Evolutionary conservation across 64 coral and sea anemone species (phyloP), one percentile per base, ranked within the genome.

Genomic region (Stichodactyla helianthus): DNA sequence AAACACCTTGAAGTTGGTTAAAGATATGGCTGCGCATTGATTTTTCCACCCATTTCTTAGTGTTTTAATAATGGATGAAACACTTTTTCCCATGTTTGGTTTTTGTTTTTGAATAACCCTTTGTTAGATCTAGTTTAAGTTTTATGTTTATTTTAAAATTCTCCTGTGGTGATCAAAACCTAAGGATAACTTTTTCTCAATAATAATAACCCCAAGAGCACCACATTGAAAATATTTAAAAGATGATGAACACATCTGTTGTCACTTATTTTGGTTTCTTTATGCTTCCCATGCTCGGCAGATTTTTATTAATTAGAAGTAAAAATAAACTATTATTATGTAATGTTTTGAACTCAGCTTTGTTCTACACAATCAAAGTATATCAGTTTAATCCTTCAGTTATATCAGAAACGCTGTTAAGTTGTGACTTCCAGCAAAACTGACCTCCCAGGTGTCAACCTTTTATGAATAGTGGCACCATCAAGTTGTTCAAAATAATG

Each of bases 401-500:
- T 10, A 23, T 74, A 74, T 27, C 68, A 27, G 27, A 74, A 74
- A 23, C 31, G 68, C 26, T 74, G 68, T 27, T n/a, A 74, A 74
- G n/a, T 74, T 74, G 25, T 0, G 1, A 11, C 1, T 74, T n/a
- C 25, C 25, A 74, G 10, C 2, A 53, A 81, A 81, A 81, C n/a
- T 54, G 18, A 16, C 78, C 2, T 51, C 53, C 78, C 78, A 81
- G 78, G 78, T 81, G 78, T 51, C 26, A 8, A 54, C 5, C 9
- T 51, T 17, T 44, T 12, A 81, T 81, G n/a, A 81, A 81, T 81
- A 20, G 78, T 52, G 50, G 16, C 78, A 81, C 78, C 78, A 51
- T 54, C 78, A 81, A 54, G 12, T 81, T 81, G 51, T 20, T 54
- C 10, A 52, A 81, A 81, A 81, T 74, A 74, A 74, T 74, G 68